A percentile compares a stretch with the other conserved stretches of the same genome.
Conservation (phyloP, 1,140 invertebrate genomes). For the Periplaneta americana region DNA sequence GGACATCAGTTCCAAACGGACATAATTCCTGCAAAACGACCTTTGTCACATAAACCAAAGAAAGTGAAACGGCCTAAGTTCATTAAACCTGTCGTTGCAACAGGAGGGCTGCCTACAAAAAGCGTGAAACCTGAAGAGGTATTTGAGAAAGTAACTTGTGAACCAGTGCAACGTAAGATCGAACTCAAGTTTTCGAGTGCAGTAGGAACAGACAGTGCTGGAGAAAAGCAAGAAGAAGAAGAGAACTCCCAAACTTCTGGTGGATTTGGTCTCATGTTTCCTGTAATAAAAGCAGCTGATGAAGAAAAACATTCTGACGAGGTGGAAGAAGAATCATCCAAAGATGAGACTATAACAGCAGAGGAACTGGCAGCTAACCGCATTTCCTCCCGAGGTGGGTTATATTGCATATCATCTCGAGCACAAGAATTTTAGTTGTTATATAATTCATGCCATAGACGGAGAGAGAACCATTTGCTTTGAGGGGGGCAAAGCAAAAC, state of each 20-base stretch:
- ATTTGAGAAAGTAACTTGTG: conserved; percentile 53
- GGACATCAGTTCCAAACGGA: conserved; percentile 30
- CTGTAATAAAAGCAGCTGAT: conserved; percentile 28
- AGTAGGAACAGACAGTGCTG: conserved; percentile 21
- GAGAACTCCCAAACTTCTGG: conserved; percentile 25
- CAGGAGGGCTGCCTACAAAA: conserved; percentile 29
- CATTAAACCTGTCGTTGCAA: conserved; percentile 41
- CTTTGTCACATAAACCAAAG: conserved; percentile 45
- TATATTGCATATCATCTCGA: conserved; percentile 34
- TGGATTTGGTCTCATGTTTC: conserved; percentile 45
- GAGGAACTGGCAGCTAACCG: conserved; percentile 62
- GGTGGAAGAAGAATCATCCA: conserved; percentile 22
- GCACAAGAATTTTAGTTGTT: no score
- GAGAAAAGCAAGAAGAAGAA: conserved; percentile 14
- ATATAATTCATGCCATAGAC: no score
- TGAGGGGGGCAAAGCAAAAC: no score
- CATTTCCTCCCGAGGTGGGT: conserved; percentile 53
- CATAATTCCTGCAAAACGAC: conserved; percentile 50
- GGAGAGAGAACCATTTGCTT: no score
- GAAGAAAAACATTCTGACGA: conserved; percentile 32
- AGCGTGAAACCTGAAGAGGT: conserved; percentile 50
- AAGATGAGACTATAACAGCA: conserved; percentile 50
- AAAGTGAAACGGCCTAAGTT: conserved; percentile 59
- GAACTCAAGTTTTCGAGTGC: conserved; percentile 48
- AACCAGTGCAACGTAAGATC: conserved; percentile 46